Conservation (phyloP, 2,797 vertebrate species). For the Labeo calbasu region DNA sequence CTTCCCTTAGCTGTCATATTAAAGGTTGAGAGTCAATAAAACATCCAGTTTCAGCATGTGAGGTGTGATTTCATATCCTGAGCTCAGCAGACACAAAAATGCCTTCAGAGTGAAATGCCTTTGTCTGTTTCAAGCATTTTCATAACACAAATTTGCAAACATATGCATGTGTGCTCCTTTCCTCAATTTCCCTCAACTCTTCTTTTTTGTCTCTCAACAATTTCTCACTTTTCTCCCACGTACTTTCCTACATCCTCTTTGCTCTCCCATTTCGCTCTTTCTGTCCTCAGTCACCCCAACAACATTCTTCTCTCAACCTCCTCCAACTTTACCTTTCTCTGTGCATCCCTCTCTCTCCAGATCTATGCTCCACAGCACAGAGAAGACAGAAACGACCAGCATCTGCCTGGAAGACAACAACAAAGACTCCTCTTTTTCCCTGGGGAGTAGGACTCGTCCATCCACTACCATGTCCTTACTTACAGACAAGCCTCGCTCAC, state of each 20-base stretch:
- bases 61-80: too few relatives aligned
- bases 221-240: not conserved
- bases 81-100: too few relatives aligned
- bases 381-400: slow-evolving; percentile 70
- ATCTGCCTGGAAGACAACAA: slow-evolving; percentile 67
- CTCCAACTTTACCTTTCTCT: slow-evolving; percentile 34
- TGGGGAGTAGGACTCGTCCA: slow-evolving; percentile 74
- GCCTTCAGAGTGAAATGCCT: too few relatives aligned
- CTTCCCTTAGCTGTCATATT: too few relatives aligned
- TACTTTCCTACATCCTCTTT: not conserved
- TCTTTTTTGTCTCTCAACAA: too few relatives aligned
- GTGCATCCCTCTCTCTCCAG: slow-evolving; percentile 64
- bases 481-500: slow-evolving; percentile 87
- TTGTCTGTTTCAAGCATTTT: too few relatives aligned
- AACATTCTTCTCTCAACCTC: not conserved
- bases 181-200: too few relatives aligned
- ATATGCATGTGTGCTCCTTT: too few relatives aligned
- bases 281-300: not conserved
- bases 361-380: slow-evolving; percentile 81
- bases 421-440: slow-evolving; percentile 65
- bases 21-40: too few relatives aligned
- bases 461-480: slow-evolving; percentile 72
- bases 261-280: not conserved
- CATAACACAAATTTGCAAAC: too few relatives aligned
- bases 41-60: too few relatives aligned